A percentile compares a stretch with the other conserved stretches of the same genome.
phyloP scores from a whole-genome alignment of 2,888 invertebrate genomes.

The Sepioteuthis lessoniana region DNA sequence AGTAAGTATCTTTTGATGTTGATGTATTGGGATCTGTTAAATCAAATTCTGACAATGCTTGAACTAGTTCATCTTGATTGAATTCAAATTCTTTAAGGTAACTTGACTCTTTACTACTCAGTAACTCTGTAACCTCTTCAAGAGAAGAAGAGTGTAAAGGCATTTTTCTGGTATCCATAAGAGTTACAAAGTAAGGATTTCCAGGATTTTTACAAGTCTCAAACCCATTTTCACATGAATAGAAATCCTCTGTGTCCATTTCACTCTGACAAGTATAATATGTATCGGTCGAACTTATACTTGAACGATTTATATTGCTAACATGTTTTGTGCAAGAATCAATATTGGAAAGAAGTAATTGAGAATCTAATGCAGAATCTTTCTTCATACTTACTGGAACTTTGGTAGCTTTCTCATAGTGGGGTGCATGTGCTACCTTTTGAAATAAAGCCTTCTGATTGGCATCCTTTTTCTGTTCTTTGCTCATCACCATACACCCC shows the following conservation, averaged over 20 bases:
- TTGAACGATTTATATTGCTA: neutral
- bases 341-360: neutral
- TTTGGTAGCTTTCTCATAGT: neutral
- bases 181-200: neutral
- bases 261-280: neutral
- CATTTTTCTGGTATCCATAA: no score
- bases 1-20: neutral
- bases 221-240: slow-evolving; percentile 36
- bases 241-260: neutral
- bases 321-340: neutral
- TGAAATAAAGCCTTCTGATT: neutral
- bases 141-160: no score
- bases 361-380: neutral
- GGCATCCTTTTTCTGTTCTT: neutral
- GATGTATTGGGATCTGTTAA: neutral
- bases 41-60: slow-evolving; percentile 13
- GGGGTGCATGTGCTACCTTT: neutral
- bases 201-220: neutral
- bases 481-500: neutral
- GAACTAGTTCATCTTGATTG: neutral
- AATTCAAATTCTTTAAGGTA: neutral
- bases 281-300: neutral
- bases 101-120: neutral
- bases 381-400: neutral
- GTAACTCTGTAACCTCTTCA: no score